Conservation (phyloP, 1,140 invertebrate genomes). For the Triops cancriformis region DNA sequence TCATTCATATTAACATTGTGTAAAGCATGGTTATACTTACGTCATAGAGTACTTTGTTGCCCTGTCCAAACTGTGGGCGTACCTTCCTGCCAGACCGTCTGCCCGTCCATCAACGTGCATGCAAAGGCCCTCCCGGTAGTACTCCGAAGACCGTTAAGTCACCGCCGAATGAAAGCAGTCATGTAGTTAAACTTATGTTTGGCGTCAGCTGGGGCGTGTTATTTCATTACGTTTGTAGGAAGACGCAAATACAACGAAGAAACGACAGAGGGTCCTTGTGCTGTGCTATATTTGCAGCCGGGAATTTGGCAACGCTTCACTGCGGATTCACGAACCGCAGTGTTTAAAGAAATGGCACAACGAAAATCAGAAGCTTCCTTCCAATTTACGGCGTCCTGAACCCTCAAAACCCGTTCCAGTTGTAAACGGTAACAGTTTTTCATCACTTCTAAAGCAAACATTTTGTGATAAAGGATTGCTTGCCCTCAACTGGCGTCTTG, state of each 20-base stretch:
- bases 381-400: slow-evolving; percentile 46
- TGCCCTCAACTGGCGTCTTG: not conserved
- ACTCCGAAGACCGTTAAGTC: not conserved
- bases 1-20: slow-evolving; percentile 34
- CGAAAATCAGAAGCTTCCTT: slow-evolving; percentile 57
- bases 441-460: slow-evolving; percentile 26
- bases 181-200: not conserved
- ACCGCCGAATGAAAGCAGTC: not conserved
- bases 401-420: slow-evolving; percentile 55
- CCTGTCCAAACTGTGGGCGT: slow-evolving; percentile 45
- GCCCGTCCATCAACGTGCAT: slow-evolving; percentile 42
- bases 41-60: slow-evolving; percentile 44
- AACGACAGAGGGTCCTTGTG: slow-evolving; percentile 39
- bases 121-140: slow-evolving; percentile 39
- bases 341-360: slow-evolving; percentile 64
- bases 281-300: slow-evolving; percentile 67
- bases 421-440: slow-evolving; percentile 40
- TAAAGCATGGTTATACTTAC: slow-evolving; percentile 37
- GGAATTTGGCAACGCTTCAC: slow-evolving; percentile 60
- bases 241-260: not conserved
- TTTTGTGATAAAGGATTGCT: not conserved
- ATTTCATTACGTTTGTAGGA: slow-evolving; percentile 36
- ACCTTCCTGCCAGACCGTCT: slow-evolving; percentile 46
- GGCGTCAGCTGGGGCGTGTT: slow-evolving; percentile 34
- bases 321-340: slow-evolving; percentile 65